Percentiles rank a stretch among this genome's conserved stretches.
These are phyloP conservation scores for Cancer borealis DNA, from an alignment of 2,888 invertebrate genomes.

Conservation along the genomic window DNA sequence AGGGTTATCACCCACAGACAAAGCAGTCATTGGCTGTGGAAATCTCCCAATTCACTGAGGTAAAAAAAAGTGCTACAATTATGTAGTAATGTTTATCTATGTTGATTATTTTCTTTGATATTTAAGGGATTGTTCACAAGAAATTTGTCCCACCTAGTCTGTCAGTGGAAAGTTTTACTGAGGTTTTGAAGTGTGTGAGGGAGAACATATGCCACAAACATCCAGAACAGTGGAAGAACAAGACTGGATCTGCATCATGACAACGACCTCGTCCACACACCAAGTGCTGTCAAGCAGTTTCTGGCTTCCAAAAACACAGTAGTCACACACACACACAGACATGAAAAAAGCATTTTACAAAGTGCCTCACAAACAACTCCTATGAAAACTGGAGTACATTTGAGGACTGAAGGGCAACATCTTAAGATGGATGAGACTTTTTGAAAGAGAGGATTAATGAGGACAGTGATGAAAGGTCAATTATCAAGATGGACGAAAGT, in stretches of 20 bases:
- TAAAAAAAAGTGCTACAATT: slow-evolving; percentile 67
- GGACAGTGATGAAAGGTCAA: too few relatives aligned
- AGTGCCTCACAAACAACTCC: too few relatives aligned
- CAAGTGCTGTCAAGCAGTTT: slow-evolving; percentile 77
- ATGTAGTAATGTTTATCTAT: slow-evolving; percentile 64
- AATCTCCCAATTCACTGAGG: slow-evolving; percentile 9
- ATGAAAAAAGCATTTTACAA: too few relatives aligned
- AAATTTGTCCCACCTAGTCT: slow-evolving; percentile 68
- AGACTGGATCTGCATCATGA: slow-evolving; percentile 78
- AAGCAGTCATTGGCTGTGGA: slow-evolving; percentile 61
- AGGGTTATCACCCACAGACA: slow-evolving; percentile 73
- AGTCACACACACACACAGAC: slow-evolving; percentile 67
- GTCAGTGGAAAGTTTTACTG: slow-evolving; percentile 66
- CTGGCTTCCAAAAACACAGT: slow-evolving; percentile 77
- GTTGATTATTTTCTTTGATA: slow-evolving; percentile 74
- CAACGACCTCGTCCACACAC: slow-evolving; percentile 77
- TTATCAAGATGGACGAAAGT: too few relatives aligned
- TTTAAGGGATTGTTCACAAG: slow-evolving; percentile 63
- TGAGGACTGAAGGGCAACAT: too few relatives aligned
- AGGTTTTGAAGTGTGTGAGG: slow-evolving; percentile 78
- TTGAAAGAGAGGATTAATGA: too few relatives aligned
- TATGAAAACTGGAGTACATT: too few relatives aligned
- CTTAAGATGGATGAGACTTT: too few relatives aligned
- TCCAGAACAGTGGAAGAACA: slow-evolving; percentile 77
- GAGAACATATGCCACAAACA: slow-evolving; percentile 77